Evolutionary conservation across 1,140 invertebrate species (phyloP).

Genomic region (Bombus polaris): DNA sequence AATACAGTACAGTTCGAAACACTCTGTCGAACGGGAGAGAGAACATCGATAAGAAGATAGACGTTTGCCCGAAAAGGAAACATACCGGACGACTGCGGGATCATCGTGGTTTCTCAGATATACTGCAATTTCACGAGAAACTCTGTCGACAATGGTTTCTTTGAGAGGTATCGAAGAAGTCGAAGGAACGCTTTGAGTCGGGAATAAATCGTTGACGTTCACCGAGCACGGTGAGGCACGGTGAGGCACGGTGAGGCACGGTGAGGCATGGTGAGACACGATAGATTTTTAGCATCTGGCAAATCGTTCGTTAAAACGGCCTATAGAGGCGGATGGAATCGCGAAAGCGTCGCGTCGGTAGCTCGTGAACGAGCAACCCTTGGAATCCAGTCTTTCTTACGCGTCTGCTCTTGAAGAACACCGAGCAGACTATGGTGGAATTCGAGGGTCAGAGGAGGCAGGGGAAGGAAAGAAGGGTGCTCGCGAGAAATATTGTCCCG

Average conservation of each 20-base stretch:
- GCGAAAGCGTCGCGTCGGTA: not conserved
- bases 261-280: too few species aligned
- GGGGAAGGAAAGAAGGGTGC: not conserved
- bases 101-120: constrained; percentile 16
- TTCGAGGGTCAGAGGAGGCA: too few species aligned
- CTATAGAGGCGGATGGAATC: not conserved
- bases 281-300: not conserved
- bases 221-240: not conserved
- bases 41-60: not conserved
- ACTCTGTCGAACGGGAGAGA: not conserved
- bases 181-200: constrained; percentile 20
- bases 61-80: constrained; percentile 4
- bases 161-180: constrained; percentile 8
- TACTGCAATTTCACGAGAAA: constrained; percentile 4
- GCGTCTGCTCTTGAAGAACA: not conserved
- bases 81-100: not conserved
- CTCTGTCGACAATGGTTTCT: constrained; percentile 38
- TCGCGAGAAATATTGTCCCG: constrained; percentile 30
- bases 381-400: not conserved
- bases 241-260: too few species aligned
- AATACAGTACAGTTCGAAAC: not conserved
- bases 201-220: constrained; percentile 28
- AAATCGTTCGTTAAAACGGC: constrained; percentile 40
- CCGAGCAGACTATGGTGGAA: not conserved
- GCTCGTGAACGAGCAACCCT: not conserved